A percentile compares a stretch with the other conserved stretches of the same genome.
These are phyloP conservation scores for Stegastes partitus DNA, from an alignment of 2,113 vertebrate species.

Conservation along the genomic window DNA sequence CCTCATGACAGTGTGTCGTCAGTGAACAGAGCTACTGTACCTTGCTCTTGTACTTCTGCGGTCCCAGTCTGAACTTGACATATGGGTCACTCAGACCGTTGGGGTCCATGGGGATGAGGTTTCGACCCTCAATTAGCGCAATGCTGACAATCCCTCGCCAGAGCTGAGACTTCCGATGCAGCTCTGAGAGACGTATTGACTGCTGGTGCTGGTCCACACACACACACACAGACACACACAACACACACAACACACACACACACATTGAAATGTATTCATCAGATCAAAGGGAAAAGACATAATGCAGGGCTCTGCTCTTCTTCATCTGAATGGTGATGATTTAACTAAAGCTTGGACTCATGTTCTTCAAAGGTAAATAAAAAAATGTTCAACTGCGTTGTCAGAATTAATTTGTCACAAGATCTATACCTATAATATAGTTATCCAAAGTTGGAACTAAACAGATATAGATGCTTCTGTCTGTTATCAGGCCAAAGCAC, in stretches of 20 bases:
- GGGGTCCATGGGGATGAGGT: conserved; percentile 92
- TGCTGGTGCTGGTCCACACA: conserved; percentile 88
- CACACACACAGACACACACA: conserved; percentile 16
- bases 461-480: too few relatives aligned
- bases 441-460: too few relatives aligned
- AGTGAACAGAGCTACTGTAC: conserved; percentile 45
- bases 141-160: conserved; percentile 95
- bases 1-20: too few relatives aligned
- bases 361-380: too few relatives aligned
- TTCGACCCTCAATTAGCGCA: conserved; percentile 91
- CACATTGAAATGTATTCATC: not conserved
- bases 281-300: not conserved
- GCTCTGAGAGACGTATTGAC: conserved; percentile 88
- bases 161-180: conserved; percentile 91
- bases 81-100: conserved; percentile 95
- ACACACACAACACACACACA: conserved; percentile 26
- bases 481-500: too few relatives aligned
- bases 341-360: too few relatives aligned
- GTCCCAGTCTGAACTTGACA: conserved; percentile 92
- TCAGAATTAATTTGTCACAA: too few relatives aligned
- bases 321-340: too few relatives aligned
- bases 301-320: not conserved
- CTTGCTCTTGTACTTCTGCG: conserved; percentile 97
- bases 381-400: too few relatives aligned
- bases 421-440: too few relatives aligned